Base-by-base conservation (phyloP, 2,797 vertebrate species). In the Tokudaia muenninki region DNA sequence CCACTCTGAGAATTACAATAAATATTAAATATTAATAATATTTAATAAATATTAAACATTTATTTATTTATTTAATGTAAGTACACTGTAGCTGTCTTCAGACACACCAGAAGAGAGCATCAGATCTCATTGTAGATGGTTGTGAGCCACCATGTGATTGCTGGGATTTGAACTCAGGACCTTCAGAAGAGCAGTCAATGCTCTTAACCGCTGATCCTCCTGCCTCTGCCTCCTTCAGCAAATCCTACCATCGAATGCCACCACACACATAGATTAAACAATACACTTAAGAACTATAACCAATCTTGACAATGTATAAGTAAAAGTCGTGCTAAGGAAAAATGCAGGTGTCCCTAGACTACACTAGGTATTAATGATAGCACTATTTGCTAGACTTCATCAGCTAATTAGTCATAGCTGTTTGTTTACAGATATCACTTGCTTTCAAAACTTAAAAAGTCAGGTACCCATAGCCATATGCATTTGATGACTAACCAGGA, bases 251-350 rank as follows among this genome's bases (percentile, higher is more conserved):
- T 11, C 50, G 2, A 13, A 11, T 52, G 52, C 11, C 13, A 13
- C 12, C 52, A 52, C 11, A 52, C 12, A 59, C 2, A 90, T 11
- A 67, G 90, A 67, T 59, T 24, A 88, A 78, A 89, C 57, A 37
- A 6, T 65, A 11, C 47, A 86, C n/a, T 59, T 74, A 82, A 75
- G 47, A 86, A 89, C 88, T 67, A 74, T 7, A 84, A 75, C 14
- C 57, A 95, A 70, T 3, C 2, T 87, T 79, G 24, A 87, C 13
- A 96, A 74, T 2, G 4, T 70, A 3, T 24, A 87, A 82, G n/a
- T 52, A 91, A 82, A 95, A 14, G 61, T 37, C 17, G n/a, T 79
- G 70, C 47, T 89, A 63, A 93, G 50, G 2, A 21, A 94, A 91
- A 44, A n/a, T 67, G 44, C 44, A 17, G 2, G 21, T 41, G 70